phyloP scores from a whole-genome alignment of 1,140 invertebrate genomes.

The Brachystomella parvula region DNA sequence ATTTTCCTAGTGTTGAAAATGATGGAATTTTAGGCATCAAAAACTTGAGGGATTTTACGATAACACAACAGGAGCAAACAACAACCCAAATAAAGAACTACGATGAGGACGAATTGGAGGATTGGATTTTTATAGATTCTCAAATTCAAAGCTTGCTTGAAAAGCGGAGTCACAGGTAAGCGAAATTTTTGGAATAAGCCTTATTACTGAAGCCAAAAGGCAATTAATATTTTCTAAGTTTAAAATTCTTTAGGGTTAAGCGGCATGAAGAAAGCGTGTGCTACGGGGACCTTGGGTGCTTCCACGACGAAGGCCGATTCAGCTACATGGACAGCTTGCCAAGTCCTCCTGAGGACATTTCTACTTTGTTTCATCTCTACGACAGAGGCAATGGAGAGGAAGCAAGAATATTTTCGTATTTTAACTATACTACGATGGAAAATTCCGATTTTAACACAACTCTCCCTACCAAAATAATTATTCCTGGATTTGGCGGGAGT shows the following conservation, averaged over 20 bases:
- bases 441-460: constrained; percentile 43
- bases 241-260: constrained; percentile 35
- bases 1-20: too few species aligned
- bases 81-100: too few species aligned
- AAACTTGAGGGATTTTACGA: too few species aligned
- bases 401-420: constrained; percentile 44
- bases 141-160: constrained; percentile 50
- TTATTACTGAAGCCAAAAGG: neutral
- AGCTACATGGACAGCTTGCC: constrained; percentile 62
- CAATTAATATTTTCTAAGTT: constrained; percentile 6
- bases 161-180: constrained; percentile 19
- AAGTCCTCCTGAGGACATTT: constrained; percentile 73
- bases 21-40: too few species aligned
- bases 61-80: too few species aligned
- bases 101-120: constrained; percentile 49
- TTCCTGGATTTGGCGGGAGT: constrained; percentile 87
- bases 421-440: constrained; percentile 51
- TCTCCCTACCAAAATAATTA: constrained; percentile 77
- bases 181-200: neutral
- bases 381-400: constrained; percentile 41
- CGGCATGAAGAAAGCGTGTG: constrained; percentile 60
- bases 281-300: constrained; percentile 87
- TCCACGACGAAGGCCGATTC: constrained; percentile 82
- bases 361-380: constrained; percentile 55
- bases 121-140: constrained; percentile 50